These are phyloP conservation scores for Aurelia aurita complex sp. Pacific DNA, from an alignment of 30 jellyfish, hydroid and myxozoan species.

Conservation along the genomic window DNA sequence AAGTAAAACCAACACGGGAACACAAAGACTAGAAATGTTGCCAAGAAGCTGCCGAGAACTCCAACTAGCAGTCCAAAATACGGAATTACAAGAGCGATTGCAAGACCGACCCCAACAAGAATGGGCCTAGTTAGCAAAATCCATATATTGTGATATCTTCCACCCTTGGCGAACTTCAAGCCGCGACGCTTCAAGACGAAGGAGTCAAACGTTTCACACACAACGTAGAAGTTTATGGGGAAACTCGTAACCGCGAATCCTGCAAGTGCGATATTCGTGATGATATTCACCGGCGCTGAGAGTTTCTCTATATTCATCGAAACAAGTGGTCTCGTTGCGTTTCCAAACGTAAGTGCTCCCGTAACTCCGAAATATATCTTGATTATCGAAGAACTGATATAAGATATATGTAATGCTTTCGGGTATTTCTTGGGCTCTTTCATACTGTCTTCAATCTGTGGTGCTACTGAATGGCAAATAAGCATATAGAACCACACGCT, in stretches of 20 bases:
- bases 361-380: constrained; percentile 48
- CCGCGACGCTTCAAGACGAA: constrained; percentile 12
- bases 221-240: constrained; percentile 59
- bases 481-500: constrained; percentile 54
- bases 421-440: constrained; percentile 31
- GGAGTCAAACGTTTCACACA: constrained; percentile 50
- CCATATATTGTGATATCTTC: constrained; percentile 43
- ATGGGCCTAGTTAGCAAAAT: constrained; percentile 50
- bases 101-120: constrained; percentile 41
- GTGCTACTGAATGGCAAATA: constrained; percentile 48
- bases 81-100: constrained; percentile 28
- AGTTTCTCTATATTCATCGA: constrained; percentile 33
- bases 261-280: constrained; percentile 16
- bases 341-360: constrained; percentile 80
- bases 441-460: constrained; percentile 74
- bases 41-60: constrained; percentile 49
- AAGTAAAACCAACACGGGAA: constrained; percentile 51
- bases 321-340: constrained; percentile 38
- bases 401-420: constrained; percentile 31
- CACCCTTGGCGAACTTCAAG: constrained; percentile 23
- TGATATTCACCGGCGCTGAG: constrained; percentile 13
- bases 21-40: constrained; percentile 39
- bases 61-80: constrained; percentile 65
- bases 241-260: constrained; percentile 28
- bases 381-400: constrained; percentile 13